Percentiles rank a stretch among this genome's conserved stretches.
phyloP scores from a whole-genome alignment of 2,797 vertebrate species.

The Propithecus perrieri region DNA sequence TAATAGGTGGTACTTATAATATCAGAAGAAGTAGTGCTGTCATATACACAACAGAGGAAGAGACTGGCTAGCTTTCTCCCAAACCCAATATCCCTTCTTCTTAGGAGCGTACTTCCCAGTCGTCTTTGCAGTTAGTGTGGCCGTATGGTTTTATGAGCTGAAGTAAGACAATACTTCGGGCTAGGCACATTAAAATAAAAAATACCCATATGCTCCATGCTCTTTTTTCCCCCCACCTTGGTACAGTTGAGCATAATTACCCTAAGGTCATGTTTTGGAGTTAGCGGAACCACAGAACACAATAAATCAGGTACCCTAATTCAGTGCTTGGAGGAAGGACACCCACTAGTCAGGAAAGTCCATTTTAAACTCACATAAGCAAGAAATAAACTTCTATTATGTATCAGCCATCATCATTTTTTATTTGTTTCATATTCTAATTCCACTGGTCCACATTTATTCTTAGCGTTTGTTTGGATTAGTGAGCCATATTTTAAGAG shows the following conservation, averaged over 20 bases:
- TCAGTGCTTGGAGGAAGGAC: background rate
- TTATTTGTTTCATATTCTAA: background rate
- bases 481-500: background rate
- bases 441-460: background rate
- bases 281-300: background rate
- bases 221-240: background rate
- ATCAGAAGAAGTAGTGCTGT: background rate
- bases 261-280: background rate
- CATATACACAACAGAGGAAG: background rate
- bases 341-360: background rate
- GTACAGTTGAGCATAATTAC: background rate
- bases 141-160: background rate
- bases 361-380: background rate
- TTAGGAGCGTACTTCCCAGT: background rate
- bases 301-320: background rate
- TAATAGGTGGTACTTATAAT: background rate
- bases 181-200: background rate
- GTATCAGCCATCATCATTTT: background rate
- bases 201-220: background rate
- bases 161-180: background rate
- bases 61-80: background rate
- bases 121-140: background rate
- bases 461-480: background rate
- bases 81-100: background rate
- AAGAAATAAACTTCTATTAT: background rate